These are phyloP conservation scores for Microdon myrmicae DNA, from an alignment of 2,888 invertebrate genomes.

Conservation along the genomic window DNA sequence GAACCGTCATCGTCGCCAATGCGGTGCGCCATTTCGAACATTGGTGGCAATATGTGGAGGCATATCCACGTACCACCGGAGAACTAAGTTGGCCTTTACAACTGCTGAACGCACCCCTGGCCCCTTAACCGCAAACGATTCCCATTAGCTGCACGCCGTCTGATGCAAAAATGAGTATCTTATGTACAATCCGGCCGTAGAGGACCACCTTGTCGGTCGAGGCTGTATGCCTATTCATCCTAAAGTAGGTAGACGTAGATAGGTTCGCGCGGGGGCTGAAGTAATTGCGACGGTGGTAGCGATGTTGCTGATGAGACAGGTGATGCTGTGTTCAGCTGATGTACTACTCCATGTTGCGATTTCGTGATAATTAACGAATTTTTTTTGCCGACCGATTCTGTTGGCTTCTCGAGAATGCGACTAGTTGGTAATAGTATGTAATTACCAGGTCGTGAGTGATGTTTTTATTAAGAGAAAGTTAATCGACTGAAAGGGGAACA, in stretches of 20 bases:
- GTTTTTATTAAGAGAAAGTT: conserved; percentile 53
- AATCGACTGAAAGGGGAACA: conserved; percentile 27
- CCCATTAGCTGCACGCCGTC: conserved; percentile 35
- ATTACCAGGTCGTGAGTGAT: conserved; percentile 49
- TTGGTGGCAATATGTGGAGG: conserved; percentile 24
- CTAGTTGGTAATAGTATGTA: conserved; percentile 44
- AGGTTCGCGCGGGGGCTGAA: conserved; percentile 25
- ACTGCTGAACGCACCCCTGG: too few relatives aligned
- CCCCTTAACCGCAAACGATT: not conserved
- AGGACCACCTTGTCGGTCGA: conserved; percentile 54
- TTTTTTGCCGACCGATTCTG: conserved; percentile 33
- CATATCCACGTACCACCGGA: conserved; percentile 14
- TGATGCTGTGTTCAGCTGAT: conserved; percentile 49
- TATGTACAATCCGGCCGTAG: conserved; percentile 37
- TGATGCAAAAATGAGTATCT: conserved; percentile 49
- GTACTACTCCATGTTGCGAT: conserved; percentile 59
- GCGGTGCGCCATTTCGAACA: too few relatives aligned
- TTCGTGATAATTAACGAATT: conserved; percentile 60
- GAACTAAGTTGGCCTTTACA: conserved; percentile 35
- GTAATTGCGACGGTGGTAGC: conserved; percentile 39
- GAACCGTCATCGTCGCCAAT: conserved; percentile 11
- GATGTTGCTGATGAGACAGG: conserved; percentile 48
- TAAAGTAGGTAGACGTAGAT: conserved; percentile 45
- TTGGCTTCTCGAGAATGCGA: conserved; percentile 18
- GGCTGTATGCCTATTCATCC: conserved; percentile 45